Percentiles rank a stretch among this genome's conserved stretches.
Conservation (phyloP, 2,113 vertebrate species). For the Bombycilla garrulus region DNA sequence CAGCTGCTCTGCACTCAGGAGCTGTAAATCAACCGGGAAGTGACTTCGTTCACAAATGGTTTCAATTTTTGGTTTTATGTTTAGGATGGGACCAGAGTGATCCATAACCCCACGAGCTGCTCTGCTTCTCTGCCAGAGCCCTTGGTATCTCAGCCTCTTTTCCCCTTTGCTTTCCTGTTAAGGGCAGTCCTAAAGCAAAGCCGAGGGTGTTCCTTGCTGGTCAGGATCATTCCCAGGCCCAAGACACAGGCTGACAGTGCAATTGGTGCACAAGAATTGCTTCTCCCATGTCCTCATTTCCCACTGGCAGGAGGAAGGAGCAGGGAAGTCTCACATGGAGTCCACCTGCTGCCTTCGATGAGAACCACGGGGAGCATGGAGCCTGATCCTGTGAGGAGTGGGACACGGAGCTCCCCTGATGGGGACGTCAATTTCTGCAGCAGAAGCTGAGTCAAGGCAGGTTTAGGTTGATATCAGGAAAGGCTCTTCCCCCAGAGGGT, state of each 20-base stretch:
- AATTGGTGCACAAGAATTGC: not conserved
- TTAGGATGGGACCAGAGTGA: not conserved
- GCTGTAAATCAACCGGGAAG: not conserved
- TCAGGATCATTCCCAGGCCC: not conserved
- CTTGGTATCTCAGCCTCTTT: not conserved
- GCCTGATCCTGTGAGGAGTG: not conserved
- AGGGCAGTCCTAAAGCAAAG: not conserved
- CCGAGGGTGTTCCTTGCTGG: not conserved
- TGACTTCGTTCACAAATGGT: not conserved
- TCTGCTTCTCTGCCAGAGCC: not conserved
- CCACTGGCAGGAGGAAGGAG: not conserved
- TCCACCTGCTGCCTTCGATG: fast-evolving
- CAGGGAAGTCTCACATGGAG: not conserved
- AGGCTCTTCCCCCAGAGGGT: not conserved
- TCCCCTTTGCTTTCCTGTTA: not conserved
- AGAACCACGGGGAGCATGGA: not conserved
- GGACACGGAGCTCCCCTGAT: fast-evolving
- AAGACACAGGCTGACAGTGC: not conserved
- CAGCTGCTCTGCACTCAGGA: not conserved
- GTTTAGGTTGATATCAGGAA: fast-evolving
- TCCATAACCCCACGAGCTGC: not conserved
- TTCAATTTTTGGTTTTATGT: conserved; percentile 25
- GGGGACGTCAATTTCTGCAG: not conserved
- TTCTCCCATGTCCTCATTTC: not conserved
- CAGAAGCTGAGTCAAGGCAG: not conserved